Evolutionary conservation across 2,888 invertebrate species (phyloP).

Genomic region (Heliconius hortense): DNA sequence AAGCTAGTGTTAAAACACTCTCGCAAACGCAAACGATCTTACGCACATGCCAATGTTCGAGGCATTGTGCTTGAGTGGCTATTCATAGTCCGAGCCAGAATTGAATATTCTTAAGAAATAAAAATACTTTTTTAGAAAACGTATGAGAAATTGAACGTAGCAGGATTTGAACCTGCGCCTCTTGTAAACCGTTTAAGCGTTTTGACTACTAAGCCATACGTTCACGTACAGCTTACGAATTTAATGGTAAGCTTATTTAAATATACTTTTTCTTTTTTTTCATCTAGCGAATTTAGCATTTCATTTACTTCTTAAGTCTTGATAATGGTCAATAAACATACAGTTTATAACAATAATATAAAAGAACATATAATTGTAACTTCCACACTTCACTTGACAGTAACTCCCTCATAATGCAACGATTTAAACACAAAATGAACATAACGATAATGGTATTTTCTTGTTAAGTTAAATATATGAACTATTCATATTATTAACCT

Average conservation of each 20-base stretch:
- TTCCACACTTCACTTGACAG: background rate
- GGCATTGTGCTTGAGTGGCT: too few species aligned
- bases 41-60: too few species aligned
- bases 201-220: too few species aligned
- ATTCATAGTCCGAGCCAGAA: too few species aligned
- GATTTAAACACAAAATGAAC: slow-evolving; percentile 33
- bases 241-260: background rate
- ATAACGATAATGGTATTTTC: slow-evolving; percentile 39
- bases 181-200: too few species aligned
- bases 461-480: slow-evolving; percentile 39
- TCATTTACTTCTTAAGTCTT: background rate
- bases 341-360: background rate
- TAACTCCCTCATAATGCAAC: slow-evolving; percentile 26
- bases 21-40: too few species aligned
- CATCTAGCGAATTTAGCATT: background rate
- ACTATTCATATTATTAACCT: slow-evolving; percentile 31
- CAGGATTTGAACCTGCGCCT: background rate
- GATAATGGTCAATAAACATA: background rate
- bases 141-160: background rate
- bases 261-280: background rate
- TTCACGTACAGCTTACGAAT: background rate
- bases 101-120: too few species aligned
- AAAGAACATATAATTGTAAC: background rate
- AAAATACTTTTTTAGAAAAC: background rate
- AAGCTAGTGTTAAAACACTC: too few species aligned